phyloP scores from a whole-genome alignment of 2,797 vertebrate species.

The Urocyon cinereoargenteus region DNA sequence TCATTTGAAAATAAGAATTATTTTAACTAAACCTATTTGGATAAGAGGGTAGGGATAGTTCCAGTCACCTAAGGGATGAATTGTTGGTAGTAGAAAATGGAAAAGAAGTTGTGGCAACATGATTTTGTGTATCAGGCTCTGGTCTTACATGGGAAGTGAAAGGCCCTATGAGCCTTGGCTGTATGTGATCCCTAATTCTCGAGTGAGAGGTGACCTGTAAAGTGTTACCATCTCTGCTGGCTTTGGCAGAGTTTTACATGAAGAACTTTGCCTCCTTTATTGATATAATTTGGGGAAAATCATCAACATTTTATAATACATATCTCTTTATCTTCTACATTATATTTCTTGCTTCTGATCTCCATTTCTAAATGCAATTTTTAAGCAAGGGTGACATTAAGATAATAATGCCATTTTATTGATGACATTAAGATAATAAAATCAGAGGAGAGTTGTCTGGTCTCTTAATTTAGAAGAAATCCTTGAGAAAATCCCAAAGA shows the following conservation, averaged over 20 bases:
- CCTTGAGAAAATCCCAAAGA: neutral
- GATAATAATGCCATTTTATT: neutral
- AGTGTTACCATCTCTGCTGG: neutral
- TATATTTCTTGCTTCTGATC: neutral
- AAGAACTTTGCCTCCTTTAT: neutral
- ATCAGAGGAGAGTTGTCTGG: neutral
- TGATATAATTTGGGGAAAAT: neutral
- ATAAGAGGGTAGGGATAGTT: neutral
- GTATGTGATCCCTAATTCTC: neutral
- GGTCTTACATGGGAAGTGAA: neutral
- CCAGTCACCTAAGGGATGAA: neutral
- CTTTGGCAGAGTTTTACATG: neutral
- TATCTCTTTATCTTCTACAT: neutral
- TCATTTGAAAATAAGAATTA: neutral
- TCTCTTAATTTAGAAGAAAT: slow-evolving; percentile 33
- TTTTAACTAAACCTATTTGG: neutral
- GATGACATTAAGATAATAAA: neutral
- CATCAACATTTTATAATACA: neutral
- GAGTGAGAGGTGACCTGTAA: neutral
- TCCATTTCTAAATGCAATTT: neutral
- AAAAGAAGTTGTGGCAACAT: neutral
- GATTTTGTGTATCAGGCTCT: neutral
- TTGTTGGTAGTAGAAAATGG: neutral
- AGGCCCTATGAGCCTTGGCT: accelerated
- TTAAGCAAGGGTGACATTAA: neutral